A percentile compares a stretch with the other conserved stretches of the same genome.
These are phyloP conservation scores for Temnothorax curvispinosus DNA, from an alignment of 1,140 invertebrate genomes.

Conservation along the genomic window DNA sequence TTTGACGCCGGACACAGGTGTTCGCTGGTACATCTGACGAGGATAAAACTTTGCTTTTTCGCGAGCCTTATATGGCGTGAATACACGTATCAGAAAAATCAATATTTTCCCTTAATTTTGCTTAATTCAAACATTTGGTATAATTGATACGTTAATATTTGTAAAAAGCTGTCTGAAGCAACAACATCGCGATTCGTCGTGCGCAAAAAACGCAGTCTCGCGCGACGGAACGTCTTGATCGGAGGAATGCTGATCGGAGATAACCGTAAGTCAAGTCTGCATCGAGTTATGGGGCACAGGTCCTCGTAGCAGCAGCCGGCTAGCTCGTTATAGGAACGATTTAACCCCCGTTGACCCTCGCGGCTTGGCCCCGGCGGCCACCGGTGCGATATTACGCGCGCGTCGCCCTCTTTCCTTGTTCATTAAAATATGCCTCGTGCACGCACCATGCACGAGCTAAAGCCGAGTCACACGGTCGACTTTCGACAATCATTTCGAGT, in stretches of 20 bases:
- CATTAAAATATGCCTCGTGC: constrained; percentile 55
- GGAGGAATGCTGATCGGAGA: neutral
- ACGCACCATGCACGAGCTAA: constrained; percentile 23
- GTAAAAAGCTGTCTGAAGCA: neutral
- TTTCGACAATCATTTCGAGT: neutral
- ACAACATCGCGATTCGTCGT: constrained; percentile 28
- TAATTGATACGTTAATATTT: neutral
- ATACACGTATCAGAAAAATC: neutral
- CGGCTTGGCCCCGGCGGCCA: constrained; percentile 28
- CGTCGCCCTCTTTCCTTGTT: constrained; percentile 64
- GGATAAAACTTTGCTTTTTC: neutral
- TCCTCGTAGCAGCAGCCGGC: constrained; percentile 63
- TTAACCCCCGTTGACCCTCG: constrained; percentile 83
- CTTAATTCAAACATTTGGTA: neutral
- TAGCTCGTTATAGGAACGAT: constrained; percentile 79
- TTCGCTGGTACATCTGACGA: neutral
- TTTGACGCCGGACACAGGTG: neutral
- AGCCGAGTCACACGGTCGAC: constrained; percentile 40
- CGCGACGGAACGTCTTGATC: neutral
- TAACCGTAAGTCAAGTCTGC: constrained; percentile 16
- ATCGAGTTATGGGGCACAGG: constrained; percentile 64
- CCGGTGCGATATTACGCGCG: constrained; percentile 40
- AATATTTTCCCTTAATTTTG: neutral
- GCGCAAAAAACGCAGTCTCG: neutral
- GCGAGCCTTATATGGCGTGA: neutral